A percentile compares a stretch with the other conserved stretches of the same genome.
These are phyloP conservation scores for Crax fasciolata DNA, from an alignment of 2,797 vertebrate genomes.

Conservation along the genomic window DNA sequence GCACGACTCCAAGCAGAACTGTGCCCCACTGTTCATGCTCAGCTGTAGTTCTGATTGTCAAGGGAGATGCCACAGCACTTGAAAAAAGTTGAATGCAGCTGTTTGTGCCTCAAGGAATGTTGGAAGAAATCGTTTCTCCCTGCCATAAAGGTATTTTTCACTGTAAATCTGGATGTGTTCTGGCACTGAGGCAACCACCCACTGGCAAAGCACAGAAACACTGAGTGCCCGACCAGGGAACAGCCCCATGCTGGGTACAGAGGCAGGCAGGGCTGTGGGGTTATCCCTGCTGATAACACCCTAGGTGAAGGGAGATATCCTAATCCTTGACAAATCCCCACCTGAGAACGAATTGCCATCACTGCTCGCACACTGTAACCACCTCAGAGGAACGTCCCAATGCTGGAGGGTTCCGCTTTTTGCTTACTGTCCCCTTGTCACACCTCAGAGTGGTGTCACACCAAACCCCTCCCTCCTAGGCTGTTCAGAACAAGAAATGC, in stretches of 20 bases:
- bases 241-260: background rate
- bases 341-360: background rate
- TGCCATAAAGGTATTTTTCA: conserved; percentile 29
- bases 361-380: background rate
- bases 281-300: background rate
- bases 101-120: conserved; percentile 65
- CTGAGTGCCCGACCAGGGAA: background rate
- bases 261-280: background rate
- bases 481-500: background rate
- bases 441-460: background rate
- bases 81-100: conserved; percentile 15
- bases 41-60: conserved; percentile 54
- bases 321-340: background rate
- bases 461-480: background rate
- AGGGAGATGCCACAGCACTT: conserved; percentile 62
- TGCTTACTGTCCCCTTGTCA: background rate
- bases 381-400: background rate
- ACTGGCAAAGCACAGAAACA: background rate
- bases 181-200: conserved; percentile 10
- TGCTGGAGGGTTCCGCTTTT: background rate
- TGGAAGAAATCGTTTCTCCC: conserved; percentile 43
- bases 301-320: background rate
- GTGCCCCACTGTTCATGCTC: conserved; percentile 64
- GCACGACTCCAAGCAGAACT: conserved; percentile 34
- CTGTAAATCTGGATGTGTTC: background rate